Conservation (phyloP, 2,797 vertebrate species). For the Staurois parvus region DNA sequence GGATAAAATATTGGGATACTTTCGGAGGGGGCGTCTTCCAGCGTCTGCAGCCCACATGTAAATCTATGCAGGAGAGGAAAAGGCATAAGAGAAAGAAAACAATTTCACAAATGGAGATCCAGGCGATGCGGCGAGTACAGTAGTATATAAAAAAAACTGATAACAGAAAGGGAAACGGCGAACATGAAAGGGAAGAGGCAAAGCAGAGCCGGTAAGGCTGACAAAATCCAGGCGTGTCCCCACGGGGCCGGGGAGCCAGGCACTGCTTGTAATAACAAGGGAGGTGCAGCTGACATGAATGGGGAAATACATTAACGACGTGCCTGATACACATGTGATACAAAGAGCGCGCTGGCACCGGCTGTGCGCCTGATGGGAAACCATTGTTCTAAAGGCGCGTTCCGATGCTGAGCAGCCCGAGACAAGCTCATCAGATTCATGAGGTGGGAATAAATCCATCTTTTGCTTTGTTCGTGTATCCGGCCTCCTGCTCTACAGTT, state of each 20-base stretch:
- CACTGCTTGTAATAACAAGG: constrained; percentile 19
- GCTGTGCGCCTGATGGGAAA: background rate
- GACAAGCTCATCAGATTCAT: too few relatives aligned
- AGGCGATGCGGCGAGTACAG: background rate
- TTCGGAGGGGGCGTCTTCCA: background rate
- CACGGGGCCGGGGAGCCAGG: background rate
- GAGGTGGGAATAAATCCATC: too few relatives aligned
- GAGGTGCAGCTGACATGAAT: constrained; percentile 32
- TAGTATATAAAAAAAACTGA: constrained; percentile 34
- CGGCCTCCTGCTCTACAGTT: too few relatives aligned
- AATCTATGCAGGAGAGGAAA: background rate
- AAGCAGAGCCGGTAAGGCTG: background rate
- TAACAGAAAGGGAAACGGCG: constrained; percentile 3
- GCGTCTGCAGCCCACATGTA: constrained; percentile 39
- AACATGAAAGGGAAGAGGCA: constrained; percentile 33
- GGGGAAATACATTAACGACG: constrained; percentile 28
- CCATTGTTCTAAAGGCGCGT: background rate
- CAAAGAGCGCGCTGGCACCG: background rate
- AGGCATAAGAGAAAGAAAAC: background rate
- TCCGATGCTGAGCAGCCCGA: background rate
- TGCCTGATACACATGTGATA: constrained; percentile 1
- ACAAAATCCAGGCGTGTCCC: constrained; percentile 30
- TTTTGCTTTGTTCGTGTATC: too few relatives aligned
- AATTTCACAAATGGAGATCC: background rate
- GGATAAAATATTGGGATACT: constrained; percentile 1